Percentiles rank a stretch among this genome's conserved stretches.
Evolutionary conservation across 2,888 invertebrate genomes (phyloP).

Genomic region (Campoplex nolae): DNA sequence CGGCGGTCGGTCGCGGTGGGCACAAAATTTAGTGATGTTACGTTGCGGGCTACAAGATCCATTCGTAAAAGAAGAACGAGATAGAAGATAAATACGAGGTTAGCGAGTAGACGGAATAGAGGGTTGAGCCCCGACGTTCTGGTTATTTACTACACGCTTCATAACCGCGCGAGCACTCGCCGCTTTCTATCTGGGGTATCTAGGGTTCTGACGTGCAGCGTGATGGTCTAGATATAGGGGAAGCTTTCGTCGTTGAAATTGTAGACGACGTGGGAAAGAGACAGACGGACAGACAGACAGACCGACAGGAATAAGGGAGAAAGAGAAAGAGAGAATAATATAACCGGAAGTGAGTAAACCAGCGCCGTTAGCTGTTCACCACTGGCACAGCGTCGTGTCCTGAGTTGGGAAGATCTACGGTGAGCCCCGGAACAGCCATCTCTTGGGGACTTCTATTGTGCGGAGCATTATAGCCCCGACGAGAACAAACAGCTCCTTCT

Average conservation of each 20-base stretch:
- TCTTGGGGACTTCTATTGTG: slow-evolving; percentile 58
- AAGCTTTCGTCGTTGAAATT: slow-evolving; percentile 32
- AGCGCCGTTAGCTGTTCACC: slow-evolving; percentile 62
- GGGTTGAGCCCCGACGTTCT: slow-evolving; percentile 55
- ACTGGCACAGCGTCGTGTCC: slow-evolving; percentile 59
- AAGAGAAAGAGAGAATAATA: slow-evolving; percentile 13
- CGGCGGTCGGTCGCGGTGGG: slow-evolving; percentile 11
- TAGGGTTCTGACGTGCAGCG: slow-evolving; percentile 42
- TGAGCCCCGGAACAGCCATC: slow-evolving; percentile 21
- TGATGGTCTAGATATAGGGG: slow-evolving; percentile 20
- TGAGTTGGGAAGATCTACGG: slow-evolving; percentile 65
- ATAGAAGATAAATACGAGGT: slow-evolving; percentile 41
- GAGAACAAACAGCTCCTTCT: slow-evolving; percentile 61
- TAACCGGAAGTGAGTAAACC: slow-evolving; percentile 55
- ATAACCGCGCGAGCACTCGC: slow-evolving; percentile 57
- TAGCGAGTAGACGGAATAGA: slow-evolving; percentile 41
- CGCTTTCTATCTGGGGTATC: slow-evolving; percentile 60
- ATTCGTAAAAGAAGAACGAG: slow-evolving; percentile 25
- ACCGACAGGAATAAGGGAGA: neutral
- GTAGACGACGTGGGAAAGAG: slow-evolving; percentile 36
- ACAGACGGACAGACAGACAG: neutral
- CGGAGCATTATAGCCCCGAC: slow-evolving; percentile 19
- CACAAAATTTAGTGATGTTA: slow-evolving; percentile 60
- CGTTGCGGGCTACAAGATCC: neutral
- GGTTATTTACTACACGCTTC: slow-evolving; percentile 69